Percentiles rank a stretch among this genome's conserved stretches.
Conservation (phyloP, 1,140 invertebrate genomes). For the Penaeus japonicus region DNA sequence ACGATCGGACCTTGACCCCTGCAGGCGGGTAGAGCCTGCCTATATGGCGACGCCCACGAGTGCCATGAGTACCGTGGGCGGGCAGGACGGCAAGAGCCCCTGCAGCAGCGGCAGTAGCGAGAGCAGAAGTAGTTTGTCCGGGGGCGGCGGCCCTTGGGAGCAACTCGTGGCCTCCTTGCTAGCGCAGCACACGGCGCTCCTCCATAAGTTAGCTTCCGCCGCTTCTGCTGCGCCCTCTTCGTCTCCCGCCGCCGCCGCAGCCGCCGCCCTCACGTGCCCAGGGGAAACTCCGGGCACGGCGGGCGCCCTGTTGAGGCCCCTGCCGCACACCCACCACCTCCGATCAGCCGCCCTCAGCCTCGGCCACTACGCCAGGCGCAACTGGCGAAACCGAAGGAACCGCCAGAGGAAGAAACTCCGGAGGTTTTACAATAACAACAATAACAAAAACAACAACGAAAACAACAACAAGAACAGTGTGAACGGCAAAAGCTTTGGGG, state of each 20-base stretch:
- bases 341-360: constrained; percentile 33
- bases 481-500: background rate
- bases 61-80: background rate
- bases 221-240: background rate
- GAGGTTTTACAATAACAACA: constrained; percentile 27
- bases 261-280: constrained; percentile 25
- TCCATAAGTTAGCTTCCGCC: constrained; percentile 55
- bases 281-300: background rate
- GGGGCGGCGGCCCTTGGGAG: constrained; percentile 45
- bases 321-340: background rate
- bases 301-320: background rate
- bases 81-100: background rate
- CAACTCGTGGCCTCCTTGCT: constrained; percentile 56
- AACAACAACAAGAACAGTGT: background rate
- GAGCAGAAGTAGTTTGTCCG: background rate
- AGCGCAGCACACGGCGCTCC: constrained; percentile 56
- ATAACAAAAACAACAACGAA: background rate
- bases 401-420: constrained; percentile 51
- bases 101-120: background rate
- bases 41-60: constrained; percentile 20
- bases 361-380: constrained; percentile 47
- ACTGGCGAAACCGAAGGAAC: constrained; percentile 57
- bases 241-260: background rate
- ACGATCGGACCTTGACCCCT: no score
- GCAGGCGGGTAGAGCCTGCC: no score